Conservation (phyloP, 2,888 invertebrate genomes). For the Eudemis profundana region DNA sequence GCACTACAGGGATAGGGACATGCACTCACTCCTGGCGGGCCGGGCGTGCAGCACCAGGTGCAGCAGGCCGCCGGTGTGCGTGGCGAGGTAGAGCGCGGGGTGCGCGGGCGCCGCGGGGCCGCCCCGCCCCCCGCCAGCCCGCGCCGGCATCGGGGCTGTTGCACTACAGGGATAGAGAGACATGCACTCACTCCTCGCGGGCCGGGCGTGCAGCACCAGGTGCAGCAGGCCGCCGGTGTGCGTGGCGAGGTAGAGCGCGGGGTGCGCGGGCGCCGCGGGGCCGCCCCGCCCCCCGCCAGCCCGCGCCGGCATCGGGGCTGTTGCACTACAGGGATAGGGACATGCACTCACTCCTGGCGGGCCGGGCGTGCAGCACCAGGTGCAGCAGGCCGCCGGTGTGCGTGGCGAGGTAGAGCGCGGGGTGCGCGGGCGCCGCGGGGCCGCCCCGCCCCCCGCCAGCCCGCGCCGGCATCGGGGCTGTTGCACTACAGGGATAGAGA, state of each 20-base stretch:
- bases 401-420: constrained; percentile 65
- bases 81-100: neutral
- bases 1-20: no score
- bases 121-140: no score
- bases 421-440: constrained; percentile 86
- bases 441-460: no score
- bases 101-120: constrained; percentile 82
- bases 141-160: constrained; percentile 87
- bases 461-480: no score
- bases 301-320: neutral
- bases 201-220: neutral
- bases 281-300: no score
- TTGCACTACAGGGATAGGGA: no score
- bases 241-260: neutral
- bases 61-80: neutral
- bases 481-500: no score
- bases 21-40: neutral
- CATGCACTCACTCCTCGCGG: constrained; percentile 66
- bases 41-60: neutral
- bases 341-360: neutral
- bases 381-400: neutral
- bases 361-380: constrained; percentile 29
- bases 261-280: constrained; percentile 53
- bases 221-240: neutral
- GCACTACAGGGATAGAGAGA: constrained; percentile 88